Percentiles rank a stretch among this genome's conserved stretches.
These are phyloP conservation scores for Olivierus martensii DNA, from an alignment of 1,140 invertebrate species.

Conservation along the genomic window DNA sequence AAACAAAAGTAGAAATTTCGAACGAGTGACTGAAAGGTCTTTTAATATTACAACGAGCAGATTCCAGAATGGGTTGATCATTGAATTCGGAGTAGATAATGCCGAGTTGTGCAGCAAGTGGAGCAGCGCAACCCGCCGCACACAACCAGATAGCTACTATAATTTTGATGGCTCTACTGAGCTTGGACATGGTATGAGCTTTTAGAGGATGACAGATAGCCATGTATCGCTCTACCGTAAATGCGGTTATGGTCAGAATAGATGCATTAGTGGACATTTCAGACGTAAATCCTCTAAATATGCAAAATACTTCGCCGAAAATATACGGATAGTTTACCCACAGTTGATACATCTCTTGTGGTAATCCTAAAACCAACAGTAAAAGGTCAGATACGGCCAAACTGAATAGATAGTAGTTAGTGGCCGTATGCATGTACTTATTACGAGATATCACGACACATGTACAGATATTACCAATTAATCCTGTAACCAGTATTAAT, in stretches of 20 bases:
- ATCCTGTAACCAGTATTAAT: conserved; percentile 32
- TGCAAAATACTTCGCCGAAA: conserved; percentile 71
- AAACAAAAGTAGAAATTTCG: conserved; percentile 62
- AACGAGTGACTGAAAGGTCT: conserved; percentile 43
- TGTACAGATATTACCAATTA: conserved; percentile 37
- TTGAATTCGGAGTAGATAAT: conserved; percentile 12
- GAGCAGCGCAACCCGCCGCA: conserved; percentile 27
- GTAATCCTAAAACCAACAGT: conserved; percentile 37
- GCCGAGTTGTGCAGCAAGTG: conserved; percentile 38
- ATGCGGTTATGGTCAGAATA: conserved; percentile 78
- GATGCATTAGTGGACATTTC: conserved; percentile 88
- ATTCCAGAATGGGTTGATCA: background rate
- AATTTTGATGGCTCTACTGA: conserved; percentile 41
- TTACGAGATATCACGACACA: conserved; percentile 38
- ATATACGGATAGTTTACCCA: conserved; percentile 59
- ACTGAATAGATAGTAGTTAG: conserved; percentile 47
- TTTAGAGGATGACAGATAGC: conserved; percentile 84
- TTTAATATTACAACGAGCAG: conserved; percentile 20
- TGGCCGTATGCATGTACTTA: conserved; percentile 33
- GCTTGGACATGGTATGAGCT: conserved; percentile 63
- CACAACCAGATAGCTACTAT: conserved; percentile 32
- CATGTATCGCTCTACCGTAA: conserved; percentile 85
- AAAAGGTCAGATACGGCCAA: conserved; percentile 43
- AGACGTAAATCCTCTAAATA: conserved; percentile 62
- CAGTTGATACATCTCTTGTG: conserved; percentile 29